Percentiles rank a stretch among this genome's conserved stretches.
phyloP scores from a whole-genome alignment of 2,113 vertebrate genomes.

The Rhabdomys dilectus region DNA sequence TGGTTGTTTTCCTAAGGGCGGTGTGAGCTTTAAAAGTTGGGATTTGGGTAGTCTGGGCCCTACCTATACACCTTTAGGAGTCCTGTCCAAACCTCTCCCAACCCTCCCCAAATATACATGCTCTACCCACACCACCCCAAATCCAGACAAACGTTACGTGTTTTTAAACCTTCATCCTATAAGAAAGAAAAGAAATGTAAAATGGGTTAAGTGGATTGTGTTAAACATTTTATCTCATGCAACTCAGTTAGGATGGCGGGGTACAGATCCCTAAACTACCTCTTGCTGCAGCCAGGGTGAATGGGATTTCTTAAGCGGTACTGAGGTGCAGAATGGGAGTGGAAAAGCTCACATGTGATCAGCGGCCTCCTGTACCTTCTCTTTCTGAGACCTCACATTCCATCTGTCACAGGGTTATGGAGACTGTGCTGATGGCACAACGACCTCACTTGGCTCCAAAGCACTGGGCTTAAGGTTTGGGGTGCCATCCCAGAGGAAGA shows the following conservation, averaged over 20 bases:
- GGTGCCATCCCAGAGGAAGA: constrained; percentile 52
- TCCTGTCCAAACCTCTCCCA: neutral
- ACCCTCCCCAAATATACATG: neutral
- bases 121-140: neutral
- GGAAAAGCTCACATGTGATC: neutral
- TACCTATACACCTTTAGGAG: constrained; percentile 51
- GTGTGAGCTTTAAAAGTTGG: constrained; percentile 14
- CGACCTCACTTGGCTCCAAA: neutral
- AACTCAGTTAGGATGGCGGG: constrained; percentile 76
- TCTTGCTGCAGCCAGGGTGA: constrained; percentile 77
- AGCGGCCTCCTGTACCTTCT: neutral
- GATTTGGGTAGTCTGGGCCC: constrained; percentile 36
- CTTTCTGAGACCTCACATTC: neutral
- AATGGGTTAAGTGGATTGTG: constrained; percentile 68
- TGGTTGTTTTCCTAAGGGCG: constrained; percentile 12
- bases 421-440: neutral
- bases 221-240: constrained; percentile 75
- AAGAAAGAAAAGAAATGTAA: constrained; percentile 22
- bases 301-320: constrained; percentile 7
- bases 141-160: constrained; percentile 31
- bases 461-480: neutral
- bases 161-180: constrained; percentile 46
- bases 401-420: constrained; percentile 1
- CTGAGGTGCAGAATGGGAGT: neutral
- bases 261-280: constrained; percentile 82